These are phyloP conservation scores for Syngnathus typhle DNA, from an alignment of 2,113 vertebrate genomes.

Conservation along the genomic window DNA sequence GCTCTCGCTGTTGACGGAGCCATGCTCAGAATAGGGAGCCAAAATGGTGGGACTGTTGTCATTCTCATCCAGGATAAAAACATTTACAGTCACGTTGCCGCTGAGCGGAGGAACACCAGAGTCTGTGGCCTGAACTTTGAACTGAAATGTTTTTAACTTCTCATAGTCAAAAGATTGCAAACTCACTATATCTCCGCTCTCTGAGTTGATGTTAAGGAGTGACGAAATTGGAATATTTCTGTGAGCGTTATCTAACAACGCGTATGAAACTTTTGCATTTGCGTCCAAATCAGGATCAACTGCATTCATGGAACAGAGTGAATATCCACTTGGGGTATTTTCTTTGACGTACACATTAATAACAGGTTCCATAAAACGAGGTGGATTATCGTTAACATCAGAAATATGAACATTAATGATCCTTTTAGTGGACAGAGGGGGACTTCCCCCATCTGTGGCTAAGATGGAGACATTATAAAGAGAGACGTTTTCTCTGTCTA, in stretches of 20 bases:
- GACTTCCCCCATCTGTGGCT: constrained; percentile 75
- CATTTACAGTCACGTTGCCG: constrained; percentile 31
- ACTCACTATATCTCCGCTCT: constrained; percentile 19
- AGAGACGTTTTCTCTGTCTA: constrained; percentile 75
- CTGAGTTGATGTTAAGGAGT: constrained; percentile 57
- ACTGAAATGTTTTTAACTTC: constrained; percentile 35
- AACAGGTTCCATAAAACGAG: constrained; percentile 62
- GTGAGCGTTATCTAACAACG: constrained; percentile 54
- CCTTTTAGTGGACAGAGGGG: constrained; percentile 67
- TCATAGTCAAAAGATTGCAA: constrained; percentile 52
- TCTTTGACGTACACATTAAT: constrained; percentile 76
- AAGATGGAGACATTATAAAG: constrained; percentile 74
- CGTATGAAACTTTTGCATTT: constrained; percentile 74
- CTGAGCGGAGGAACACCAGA: constrained; percentile 46
- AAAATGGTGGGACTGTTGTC: background rate
- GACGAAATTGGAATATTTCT: constrained; percentile 50
- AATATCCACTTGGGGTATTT: constrained; percentile 72
- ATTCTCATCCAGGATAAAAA: background rate
- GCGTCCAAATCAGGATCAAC: constrained; percentile 69
- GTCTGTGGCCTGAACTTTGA: constrained; percentile 50
- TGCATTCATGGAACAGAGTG: constrained; percentile 68
- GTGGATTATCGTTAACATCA: constrained; percentile 84
- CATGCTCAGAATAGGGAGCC: background rate
- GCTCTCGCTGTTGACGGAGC: background rate
- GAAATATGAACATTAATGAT: constrained; percentile 71